Evolutionary conservation across 1,140 invertebrate species (phyloP).

Genomic region (Microplitis mediator): DNA sequence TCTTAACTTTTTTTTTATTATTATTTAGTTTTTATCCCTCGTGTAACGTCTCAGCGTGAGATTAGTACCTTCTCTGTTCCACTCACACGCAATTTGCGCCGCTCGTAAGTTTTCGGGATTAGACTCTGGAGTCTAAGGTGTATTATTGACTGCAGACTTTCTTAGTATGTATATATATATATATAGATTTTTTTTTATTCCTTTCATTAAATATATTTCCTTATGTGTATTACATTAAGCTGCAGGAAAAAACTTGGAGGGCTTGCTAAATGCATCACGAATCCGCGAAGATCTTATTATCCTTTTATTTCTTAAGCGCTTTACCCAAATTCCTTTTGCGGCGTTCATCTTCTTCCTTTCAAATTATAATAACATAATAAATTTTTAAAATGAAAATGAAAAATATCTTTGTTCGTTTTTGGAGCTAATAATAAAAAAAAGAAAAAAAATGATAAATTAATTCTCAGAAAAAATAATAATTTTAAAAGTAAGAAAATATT

Average conservation of each 20-base stretch:
- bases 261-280: constrained; percentile 9
- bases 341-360: background rate
- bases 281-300: constrained; percentile 31
- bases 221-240: background rate
- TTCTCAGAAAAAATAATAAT: too few species aligned
- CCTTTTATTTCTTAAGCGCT: constrained; percentile 30
- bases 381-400: background rate
- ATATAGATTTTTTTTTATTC: background rate
- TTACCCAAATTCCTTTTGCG: constrained; percentile 24
- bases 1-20: background rate
- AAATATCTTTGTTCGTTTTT: too few species aligned
- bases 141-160: constrained; percentile 19
- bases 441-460: too few species aligned
- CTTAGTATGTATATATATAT: background rate
- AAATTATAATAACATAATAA: too few species aligned
- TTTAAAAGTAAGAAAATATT: too few species aligned
- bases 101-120: constrained; percentile 47
- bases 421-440: too few species aligned
- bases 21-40: background rate
- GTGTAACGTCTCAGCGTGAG: constrained; percentile 21
- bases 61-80: constrained; percentile 22
- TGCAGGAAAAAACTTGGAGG: constrained; percentile 15
- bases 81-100: constrained; percentile 42
- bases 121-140: constrained; percentile 25
- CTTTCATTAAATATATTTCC: background rate